Base-by-base conservation (phyloP, 2,888 invertebrate genomes). In the Heliconius sara region DNA sequence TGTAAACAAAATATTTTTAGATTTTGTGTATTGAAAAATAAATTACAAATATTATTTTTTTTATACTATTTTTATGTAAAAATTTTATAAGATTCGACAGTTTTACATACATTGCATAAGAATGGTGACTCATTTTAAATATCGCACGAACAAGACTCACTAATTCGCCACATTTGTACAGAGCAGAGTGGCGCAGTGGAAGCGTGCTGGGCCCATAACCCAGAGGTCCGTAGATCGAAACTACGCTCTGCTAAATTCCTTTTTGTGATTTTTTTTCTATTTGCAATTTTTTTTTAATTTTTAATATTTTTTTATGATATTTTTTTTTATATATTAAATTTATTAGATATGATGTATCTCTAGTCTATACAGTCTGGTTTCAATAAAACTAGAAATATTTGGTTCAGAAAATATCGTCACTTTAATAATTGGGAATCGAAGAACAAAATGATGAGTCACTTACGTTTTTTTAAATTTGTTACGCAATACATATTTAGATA, bases 201-300 rank as follows among this genome's bases (percentile, higher is more conserved):
- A 96, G 97, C 97, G 97, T 97, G 97, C 97, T 97, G 97, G 97
- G 97, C 97, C 97, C 97, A 97, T 97, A 97, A 97, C 97, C 97
- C 97, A 97, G 97, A 97, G 97, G 97, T 97, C 97, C 97, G 97
- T 97, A 97, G 97, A 97, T 97, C 97, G 97, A 97, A 97, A 97
- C 97, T 97, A 97, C 97, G 97, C 97, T 97, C 96, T 96, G 96
- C 96, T 96, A 96, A 27, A 70, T 81, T 10, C 6, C 6, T 87
- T 91, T 92, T 92, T 89, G 85, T 82, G 9, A 27, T 5, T 81
- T 77, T 81, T 84, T 76, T 81, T 78, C 43, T 22, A 2, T 68
- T 22, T 39, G 0, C 3, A n/a, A 6, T 47, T 52, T 25, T 78
- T 10, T 34, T 13, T 63, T n/a, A n/a, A 22, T 63, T 63, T 39